A percentile compares a stretch with the other conserved stretches of the same genome.
Conservation (phyloP, 2,113 vertebrate species). For the Campylomormyrus numenius region DNA sequence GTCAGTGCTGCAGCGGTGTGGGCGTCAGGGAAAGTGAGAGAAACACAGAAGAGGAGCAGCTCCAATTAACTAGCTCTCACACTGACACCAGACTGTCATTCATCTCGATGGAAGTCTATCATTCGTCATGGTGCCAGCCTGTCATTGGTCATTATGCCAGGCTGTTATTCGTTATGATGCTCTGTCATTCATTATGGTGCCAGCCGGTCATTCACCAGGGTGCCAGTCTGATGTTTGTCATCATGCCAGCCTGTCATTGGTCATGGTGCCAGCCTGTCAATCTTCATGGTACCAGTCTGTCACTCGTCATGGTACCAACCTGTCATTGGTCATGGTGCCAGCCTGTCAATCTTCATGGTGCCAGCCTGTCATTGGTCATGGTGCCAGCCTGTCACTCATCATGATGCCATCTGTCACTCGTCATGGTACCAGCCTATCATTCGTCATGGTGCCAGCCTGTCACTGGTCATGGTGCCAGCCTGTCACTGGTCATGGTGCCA, state of each 20-base stretch:
- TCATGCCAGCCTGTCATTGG: not conserved
- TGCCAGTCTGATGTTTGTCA: not conserved
- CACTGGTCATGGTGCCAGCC: not conserved
- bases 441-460: not conserved
- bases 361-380: not conserved
- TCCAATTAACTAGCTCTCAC: not conserved
- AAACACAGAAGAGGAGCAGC: not conserved
- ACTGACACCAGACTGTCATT: not conserved
- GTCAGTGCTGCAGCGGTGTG: not conserved
- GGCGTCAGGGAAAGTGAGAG: not conserved
- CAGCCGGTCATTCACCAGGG: not conserved
- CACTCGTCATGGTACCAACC: not conserved
- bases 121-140: not conserved
- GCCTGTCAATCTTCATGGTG: not conserved
- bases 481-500: not conserved
- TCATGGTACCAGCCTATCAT: not conserved
- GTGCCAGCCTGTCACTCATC: not conserved
- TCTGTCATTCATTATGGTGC: not conserved
- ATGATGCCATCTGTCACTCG: not conserved
- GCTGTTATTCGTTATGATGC: not conserved
- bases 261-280: not conserved
- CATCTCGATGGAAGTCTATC: not conserved
- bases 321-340: not conserved
- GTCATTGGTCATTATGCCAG: not conserved
- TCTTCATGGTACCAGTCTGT: not conserved